phyloP scores from a whole-genome alignment of 1,140 invertebrate genomes.

The Cyphomyrmex costatus region DNA sequence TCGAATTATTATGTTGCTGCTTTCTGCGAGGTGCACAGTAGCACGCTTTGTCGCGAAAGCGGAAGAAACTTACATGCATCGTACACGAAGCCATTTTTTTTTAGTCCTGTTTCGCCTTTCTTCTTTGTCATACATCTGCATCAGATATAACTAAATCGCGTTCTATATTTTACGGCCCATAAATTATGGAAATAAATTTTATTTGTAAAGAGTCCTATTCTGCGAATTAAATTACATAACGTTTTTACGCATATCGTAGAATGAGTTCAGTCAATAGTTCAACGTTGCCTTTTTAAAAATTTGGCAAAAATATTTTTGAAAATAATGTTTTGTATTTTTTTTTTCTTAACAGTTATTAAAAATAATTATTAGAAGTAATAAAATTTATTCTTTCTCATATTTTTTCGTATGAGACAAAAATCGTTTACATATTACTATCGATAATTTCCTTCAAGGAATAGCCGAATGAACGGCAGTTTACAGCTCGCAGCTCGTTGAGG shows the following conservation, averaged over 20 bases:
- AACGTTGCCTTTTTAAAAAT: not conserved
- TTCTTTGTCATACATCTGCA: slow-evolving; percentile 49
- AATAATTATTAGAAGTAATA: not conserved
- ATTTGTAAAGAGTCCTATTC: not conserved
- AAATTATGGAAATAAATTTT: not conserved
- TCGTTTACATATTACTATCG: no score
- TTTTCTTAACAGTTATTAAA: not conserved
- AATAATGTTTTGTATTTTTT: not conserved
- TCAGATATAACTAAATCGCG: not conserved
- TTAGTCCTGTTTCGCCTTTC: slow-evolving; percentile 46
- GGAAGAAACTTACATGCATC: slow-evolving; percentile 73
- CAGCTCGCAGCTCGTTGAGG: not conserved
- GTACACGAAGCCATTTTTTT: slow-evolving; percentile 60
- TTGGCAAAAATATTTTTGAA: not conserved
- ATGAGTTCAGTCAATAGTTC: not conserved
- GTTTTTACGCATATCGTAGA: not conserved
- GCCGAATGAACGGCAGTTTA: not conserved
- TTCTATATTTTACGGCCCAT: not conserved
- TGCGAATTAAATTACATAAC: not conserved
- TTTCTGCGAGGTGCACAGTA: slow-evolving; percentile 73
- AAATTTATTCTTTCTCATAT: not conserved
- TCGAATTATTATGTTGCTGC: slow-evolving; percentile 78
- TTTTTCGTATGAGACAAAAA: not conserved
- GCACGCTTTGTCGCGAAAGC: slow-evolving; percentile 78
- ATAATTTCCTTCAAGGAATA: not conserved